Evolutionary conservation across 1,140 invertebrate genomes (phyloP).

Genomic region (Drosophila repletoides): DNA sequence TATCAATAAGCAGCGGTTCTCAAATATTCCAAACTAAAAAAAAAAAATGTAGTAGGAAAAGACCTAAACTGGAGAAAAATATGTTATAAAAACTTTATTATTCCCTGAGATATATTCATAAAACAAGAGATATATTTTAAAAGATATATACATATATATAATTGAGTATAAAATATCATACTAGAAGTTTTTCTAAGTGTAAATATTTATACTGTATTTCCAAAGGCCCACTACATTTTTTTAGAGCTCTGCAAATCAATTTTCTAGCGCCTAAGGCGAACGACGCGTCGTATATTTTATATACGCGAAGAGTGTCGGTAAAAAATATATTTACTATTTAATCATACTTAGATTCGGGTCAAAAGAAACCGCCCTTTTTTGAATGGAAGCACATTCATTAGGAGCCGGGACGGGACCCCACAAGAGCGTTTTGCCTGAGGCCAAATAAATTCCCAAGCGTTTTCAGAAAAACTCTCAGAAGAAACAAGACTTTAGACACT

Average conservation of each 20-base stretch:
- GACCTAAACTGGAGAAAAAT: too few species aligned
- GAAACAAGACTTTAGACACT: too few species aligned
- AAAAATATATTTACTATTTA: constrained; percentile 11
- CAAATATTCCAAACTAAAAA: too few species aligned
- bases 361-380: constrained; percentile 16
- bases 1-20: too few species aligned
- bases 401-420: constrained; percentile 17
- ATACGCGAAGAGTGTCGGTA: not conserved
- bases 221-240: not conserved
- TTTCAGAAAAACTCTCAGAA: too few species aligned
- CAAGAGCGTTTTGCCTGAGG: constrained; percentile 1
- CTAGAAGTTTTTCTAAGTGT: too few species aligned
- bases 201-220: not conserved
- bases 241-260: constrained; percentile 5
- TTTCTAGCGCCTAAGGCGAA: not conserved
- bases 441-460: not conserved
- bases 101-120: too few species aligned
- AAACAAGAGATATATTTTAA: too few species aligned
- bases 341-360: constrained; percentile 36
- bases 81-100: too few species aligned
- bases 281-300: not conserved
- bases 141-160: too few species aligned
- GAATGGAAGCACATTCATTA: constrained; percentile 24
- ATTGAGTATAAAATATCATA: too few species aligned
- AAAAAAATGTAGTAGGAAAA: too few species aligned